phyloP scores from a whole-genome alignment of 2,797 vertebrate genomes.

The Sebastes paucispinis region DNA sequence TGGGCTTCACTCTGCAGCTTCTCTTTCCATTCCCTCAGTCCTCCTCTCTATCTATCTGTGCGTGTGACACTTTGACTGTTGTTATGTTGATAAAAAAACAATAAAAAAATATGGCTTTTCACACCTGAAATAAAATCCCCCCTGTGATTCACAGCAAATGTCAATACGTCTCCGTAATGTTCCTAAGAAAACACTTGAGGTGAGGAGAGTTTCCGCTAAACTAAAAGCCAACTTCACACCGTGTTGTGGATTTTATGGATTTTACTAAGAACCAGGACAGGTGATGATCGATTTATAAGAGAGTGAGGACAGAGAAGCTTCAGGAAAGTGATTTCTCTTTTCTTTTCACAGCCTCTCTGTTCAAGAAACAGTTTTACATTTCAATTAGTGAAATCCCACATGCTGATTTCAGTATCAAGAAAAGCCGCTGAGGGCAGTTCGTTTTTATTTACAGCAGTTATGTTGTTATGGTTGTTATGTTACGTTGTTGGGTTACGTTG shows the following conservation, averaged over 20 bases:
- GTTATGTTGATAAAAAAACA: neutral
- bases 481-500: too few species aligned
- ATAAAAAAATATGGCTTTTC: slow-evolving; percentile 25
- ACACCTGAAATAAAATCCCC: slow-evolving; percentile 34
- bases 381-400: neutral
- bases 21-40: slow-evolving; percentile 53
- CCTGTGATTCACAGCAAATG: slow-evolving; percentile 12
- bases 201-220: slow-evolving; percentile 23
- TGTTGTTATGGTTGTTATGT: too few species aligned
- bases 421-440: too few species aligned
- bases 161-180: neutral
- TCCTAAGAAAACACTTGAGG: neutral
- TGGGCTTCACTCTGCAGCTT: slow-evolving; percentile 39
- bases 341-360: neutral
- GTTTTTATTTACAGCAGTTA: too few species aligned
- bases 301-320: neutral
- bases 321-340: neutral
- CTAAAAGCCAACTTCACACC: slow-evolving; percentile 6
- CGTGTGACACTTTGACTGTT: neutral
- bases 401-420: too few species aligned
- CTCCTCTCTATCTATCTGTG: slow-evolving; percentile 10
- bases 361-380: neutral
- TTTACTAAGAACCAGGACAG: neutral
- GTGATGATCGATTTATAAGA: neutral
- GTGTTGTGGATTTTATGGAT: neutral